A percentile compares a stretch with the other conserved stretches of the same genome.
Evolutionary conservation across 1,140 invertebrate species (phyloP).

Genomic region (Elysia chlorotica): DNA sequence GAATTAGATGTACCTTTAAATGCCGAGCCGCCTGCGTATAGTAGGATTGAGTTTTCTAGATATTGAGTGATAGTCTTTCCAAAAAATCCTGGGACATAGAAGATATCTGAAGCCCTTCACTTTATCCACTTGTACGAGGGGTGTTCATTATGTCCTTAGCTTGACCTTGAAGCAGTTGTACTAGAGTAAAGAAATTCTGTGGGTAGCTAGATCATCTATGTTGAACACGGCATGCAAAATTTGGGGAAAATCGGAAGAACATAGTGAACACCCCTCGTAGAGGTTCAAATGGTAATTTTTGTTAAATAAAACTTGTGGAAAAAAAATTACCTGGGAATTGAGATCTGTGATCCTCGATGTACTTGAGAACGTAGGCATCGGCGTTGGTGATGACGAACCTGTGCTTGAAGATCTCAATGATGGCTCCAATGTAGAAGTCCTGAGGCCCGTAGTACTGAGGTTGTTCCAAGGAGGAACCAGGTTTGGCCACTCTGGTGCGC

Average conservation of each 20-base stretch:
- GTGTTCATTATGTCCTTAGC: too few species aligned
- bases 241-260: background rate
- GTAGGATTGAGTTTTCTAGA: too few species aligned
- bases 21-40: too few species aligned
- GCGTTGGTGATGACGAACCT: conserved; percentile 61
- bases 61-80: too few species aligned
- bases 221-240: too few species aligned
- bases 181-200: too few species aligned
- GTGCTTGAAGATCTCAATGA: conserved; percentile 58
- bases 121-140: too few species aligned
- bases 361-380: conserved; percentile 61
- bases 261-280: background rate
- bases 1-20: too few species aligned
- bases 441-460: conserved; percentile 61
- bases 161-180: too few species aligned
- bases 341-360: conserved; percentile 57
- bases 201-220: too few species aligned
- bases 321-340: conserved; percentile 58
- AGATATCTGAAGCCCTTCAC: too few species aligned
- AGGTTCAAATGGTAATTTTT: background rate
- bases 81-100: too few species aligned
- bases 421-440: conserved; percentile 61
- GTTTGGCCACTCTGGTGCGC: conserved; percentile 59
- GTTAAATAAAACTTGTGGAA: background rate
- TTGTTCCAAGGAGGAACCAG: conserved; percentile 49